Evolutionary conservation across 37 sponge, comb jelly and placozoan genomes (phyloP), one percentile per base, ranked within the genome.

Genomic region (Cliona cf. orientalis): DNA sequence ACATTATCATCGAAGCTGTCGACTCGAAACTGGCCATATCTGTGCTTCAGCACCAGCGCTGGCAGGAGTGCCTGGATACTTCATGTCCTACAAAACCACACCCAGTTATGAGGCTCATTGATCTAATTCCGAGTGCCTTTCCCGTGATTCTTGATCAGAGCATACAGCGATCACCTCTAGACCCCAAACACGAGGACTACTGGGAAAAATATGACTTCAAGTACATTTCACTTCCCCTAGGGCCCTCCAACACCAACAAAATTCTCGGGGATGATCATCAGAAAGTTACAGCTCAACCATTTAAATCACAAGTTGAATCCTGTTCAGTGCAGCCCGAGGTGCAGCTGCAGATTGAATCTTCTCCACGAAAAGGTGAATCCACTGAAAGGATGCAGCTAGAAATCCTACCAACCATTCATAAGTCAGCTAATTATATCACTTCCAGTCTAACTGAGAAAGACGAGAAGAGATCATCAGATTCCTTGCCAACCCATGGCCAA

Each of bases 171-270:
- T 68, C 85, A 0, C 11, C 28, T 22, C 69, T 79, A 23, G 56
- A 80, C 23, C 69, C 56, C 22, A 37, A 56, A 36, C 70, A 90
- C 73, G 68, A 57, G 12, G 65, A 75, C 26, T 92, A 89, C 80
- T 93, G 87, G 87, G 82, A 84, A 23, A 41, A 80, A n/a, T 96
- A 72, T 61, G 80, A 89, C 58, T 96, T 96, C 82, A 90, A 93
- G 42, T 90, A 90, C 37, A 56, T 96, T 40, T 61, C 3, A 25
- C 42, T 59, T 3, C 17, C 55, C 14, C 17, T 17, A 49, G 17
- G 14, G 11, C 55, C 55, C 14, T 17, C 55, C 55, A n/a, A n/a
- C n/a, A n/a, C n/a, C n/a, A n/a, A n/a, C n/a, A n/a, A n/a, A n/a
- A n/a, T n/a, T n/a, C n/a, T n/a, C n/a, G n/a, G n/a, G n/a, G n/a